Conservation (phyloP, 2,113 vertebrate species). For the Nothoprocta perdicaria region DNA sequence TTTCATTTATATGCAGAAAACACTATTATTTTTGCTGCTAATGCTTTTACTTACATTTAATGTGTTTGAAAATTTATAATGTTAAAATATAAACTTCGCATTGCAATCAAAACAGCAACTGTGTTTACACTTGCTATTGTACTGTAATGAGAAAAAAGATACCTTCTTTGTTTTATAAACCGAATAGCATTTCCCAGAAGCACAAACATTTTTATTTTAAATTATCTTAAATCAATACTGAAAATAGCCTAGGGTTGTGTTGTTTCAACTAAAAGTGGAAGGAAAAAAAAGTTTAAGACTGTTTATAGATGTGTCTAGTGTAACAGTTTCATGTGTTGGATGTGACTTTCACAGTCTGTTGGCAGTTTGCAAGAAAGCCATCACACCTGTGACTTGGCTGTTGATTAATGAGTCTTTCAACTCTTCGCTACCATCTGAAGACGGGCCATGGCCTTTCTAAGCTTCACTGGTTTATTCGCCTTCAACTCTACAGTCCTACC, state of each 20-base stretch:
- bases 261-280: conserved; percentile 37
- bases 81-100: background rate
- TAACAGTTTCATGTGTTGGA: conserved; percentile 88
- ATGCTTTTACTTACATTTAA: background rate
- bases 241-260: background rate
- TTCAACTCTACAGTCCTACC: conserved; percentile 84
- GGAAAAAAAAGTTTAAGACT: conserved; percentile 68
- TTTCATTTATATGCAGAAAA: background rate
- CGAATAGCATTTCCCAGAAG: background rate
- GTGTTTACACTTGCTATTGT: background rate
- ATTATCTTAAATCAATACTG: background rate
- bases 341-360: conserved; percentile 99
- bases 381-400: conserved; percentile 94
- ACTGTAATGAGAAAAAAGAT: background rate
- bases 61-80: background rate
- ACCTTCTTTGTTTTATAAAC: background rate
- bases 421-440: conserved; percentile 88
- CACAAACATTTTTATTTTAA: background rate
- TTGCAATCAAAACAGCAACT: background rate
- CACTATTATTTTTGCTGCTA: background rate
- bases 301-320: conserved; percentile 78
- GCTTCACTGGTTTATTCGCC: conserved; percentile 91
- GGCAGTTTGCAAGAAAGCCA: conserved; percentile 91
- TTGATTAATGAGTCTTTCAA: conserved; percentile 99
- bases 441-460: conserved; percentile 89